These are phyloP conservation scores for Pygoscelis antarcticus DNA, from an alignment of 2,113 vertebrate genomes.

Conservation along the genomic window DNA sequence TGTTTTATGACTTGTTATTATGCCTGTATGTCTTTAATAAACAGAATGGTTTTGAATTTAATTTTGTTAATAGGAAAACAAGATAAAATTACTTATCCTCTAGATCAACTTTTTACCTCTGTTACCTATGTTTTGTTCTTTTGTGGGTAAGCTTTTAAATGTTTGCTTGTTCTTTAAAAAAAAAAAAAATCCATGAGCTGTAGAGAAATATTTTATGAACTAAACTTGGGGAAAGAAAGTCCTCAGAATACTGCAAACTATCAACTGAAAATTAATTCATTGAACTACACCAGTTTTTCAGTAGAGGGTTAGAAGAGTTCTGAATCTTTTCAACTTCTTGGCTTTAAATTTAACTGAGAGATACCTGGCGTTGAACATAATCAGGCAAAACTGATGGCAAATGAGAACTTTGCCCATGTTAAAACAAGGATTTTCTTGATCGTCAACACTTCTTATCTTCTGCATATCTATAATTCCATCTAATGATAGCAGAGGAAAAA, in stretches of 20 bases:
- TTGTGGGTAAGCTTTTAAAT: background rate
- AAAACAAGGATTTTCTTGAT: background rate
- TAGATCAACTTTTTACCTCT: conserved; percentile 15
- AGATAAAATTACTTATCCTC: conserved; percentile 6
- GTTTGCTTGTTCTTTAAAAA: background rate
- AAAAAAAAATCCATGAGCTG: background rate
- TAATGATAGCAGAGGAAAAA: background rate
- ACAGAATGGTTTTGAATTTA: conserved; percentile 38
- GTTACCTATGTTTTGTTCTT: conserved; percentile 22
- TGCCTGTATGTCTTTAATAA: conserved; percentile 64
- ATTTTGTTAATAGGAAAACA: conserved; percentile 27
- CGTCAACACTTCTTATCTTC: background rate
- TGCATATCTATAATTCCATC: background rate
- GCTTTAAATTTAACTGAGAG: background rate
- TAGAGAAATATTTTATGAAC: background rate
- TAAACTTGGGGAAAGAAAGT: conserved; percentile 4
- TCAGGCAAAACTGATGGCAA: background rate
- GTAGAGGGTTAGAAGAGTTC: background rate
- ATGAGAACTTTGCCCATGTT: background rate
- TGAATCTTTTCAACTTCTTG: background rate
- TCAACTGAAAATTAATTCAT: background rate
- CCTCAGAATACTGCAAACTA: background rate
- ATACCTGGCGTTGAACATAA: background rate
- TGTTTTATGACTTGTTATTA: conserved; percentile 38
- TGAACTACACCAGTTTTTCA: background rate